phyloP scores from a whole-genome alignment of 2,797 vertebrate species.

The Xiphorhynchus erythropygius region DNA sequence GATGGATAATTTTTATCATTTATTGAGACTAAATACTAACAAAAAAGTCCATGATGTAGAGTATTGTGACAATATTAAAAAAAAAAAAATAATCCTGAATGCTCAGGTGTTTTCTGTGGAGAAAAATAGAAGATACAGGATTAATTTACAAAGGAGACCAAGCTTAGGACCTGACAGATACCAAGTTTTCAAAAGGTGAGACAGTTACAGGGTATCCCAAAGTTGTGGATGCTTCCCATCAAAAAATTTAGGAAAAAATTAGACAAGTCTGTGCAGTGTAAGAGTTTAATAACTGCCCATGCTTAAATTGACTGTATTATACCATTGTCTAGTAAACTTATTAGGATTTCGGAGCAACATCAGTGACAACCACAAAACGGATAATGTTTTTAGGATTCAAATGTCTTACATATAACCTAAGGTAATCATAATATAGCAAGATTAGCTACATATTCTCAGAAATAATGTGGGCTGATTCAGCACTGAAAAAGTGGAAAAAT shows the following conservation, averaged over 20 bases:
- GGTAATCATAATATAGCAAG: neutral
- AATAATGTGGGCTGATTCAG: neutral
- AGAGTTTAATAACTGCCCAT: neutral
- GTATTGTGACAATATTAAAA: neutral
- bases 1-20: neutral
- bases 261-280: neutral
- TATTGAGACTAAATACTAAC: neutral
- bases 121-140: neutral
- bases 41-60: neutral
- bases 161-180: neutral
- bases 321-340: neutral
- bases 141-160: neutral
- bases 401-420: neutral
- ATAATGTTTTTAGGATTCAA: neutral
- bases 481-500: neutral
- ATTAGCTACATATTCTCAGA: neutral
- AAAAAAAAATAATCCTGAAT: neutral
- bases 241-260: neutral
- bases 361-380: neutral
- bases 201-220: neutral
- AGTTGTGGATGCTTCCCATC: neutral
- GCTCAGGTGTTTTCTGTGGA: neutral
- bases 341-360: neutral
- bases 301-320: neutral
- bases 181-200: neutral